phyloP scores from a whole-genome alignment of 2,113 vertebrate species.

The pig (Sus scrofa) region DNA sequence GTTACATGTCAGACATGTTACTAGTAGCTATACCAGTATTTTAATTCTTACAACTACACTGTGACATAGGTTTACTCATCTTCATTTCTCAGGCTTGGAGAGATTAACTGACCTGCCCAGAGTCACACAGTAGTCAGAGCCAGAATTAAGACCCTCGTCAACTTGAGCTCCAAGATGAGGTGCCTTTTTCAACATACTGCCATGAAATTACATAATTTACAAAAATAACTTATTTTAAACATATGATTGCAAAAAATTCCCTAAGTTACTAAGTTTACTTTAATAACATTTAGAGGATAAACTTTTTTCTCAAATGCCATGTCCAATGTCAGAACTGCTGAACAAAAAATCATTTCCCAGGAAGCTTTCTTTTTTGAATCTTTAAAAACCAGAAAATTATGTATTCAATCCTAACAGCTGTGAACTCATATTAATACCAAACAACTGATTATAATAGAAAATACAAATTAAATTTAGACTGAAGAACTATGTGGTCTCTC shows the following conservation, averaged over 20 bases:
- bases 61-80: not conserved
- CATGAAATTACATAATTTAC: not conserved
- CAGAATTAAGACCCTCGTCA: constrained; percentile 30
- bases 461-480: constrained; percentile 54
- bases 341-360: not conserved
- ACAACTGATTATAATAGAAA: constrained; percentile 19
- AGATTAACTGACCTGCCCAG: not conserved
- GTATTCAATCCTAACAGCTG: not conserved
- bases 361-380: not conserved
- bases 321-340: not conserved
- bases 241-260: not conserved
- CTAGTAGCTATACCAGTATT: not conserved
- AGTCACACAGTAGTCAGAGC: not conserved
- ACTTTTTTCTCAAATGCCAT: constrained; percentile 22
- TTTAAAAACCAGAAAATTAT: constrained; percentile 13
- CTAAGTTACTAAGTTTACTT: not conserved
- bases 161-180: constrained; percentile 22
- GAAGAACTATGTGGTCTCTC: not conserved
- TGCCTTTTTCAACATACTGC: not conserved
- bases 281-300: constrained; percentile 3
- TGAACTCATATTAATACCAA: not conserved
- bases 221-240: constrained; percentile 39
- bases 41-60: constrained; percentile 1
- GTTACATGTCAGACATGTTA: not conserved
- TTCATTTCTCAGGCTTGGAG: constrained; percentile 22